Percentiles rank a stretch among this genome's conserved stretches.
phyloP scores from a whole-genome alignment of 2,888 invertebrate species.

The Sminthurinus aureus region DNA sequence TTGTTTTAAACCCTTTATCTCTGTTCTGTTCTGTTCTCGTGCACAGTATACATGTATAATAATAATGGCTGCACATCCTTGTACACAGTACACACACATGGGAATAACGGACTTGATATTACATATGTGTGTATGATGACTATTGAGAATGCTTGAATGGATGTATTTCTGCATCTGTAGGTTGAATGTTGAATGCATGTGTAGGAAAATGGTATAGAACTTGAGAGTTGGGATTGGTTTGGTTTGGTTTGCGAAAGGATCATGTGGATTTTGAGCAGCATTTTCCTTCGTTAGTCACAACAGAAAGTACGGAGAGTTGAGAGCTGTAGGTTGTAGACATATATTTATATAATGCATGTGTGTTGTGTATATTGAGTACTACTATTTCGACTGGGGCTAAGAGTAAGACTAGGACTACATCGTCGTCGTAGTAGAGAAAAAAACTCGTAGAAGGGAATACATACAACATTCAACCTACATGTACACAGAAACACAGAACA shows the following conservation, averaged over 20 bases:
- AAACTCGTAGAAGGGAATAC: not conserved
- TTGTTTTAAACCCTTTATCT: conserved; percentile 5
- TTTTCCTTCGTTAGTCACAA: not conserved
- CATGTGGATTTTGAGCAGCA: not conserved
- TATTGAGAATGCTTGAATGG: not conserved
- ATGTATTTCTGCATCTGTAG: not conserved
- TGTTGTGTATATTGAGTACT: too few relatives aligned
- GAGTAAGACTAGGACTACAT: too few relatives aligned
- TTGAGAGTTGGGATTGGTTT: not conserved
- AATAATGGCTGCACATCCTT: not conserved
- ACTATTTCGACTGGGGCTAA: too few relatives aligned
- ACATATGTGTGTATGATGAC: not conserved
- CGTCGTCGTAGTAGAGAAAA: too few relatives aligned
- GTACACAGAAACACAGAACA: not conserved
- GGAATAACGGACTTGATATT: not conserved
- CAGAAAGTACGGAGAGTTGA: not conserved
- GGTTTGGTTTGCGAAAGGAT: not conserved
- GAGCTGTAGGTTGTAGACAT: too few relatives aligned
- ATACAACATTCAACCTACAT: not conserved
- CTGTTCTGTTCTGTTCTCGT: not conserved
- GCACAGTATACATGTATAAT: not conserved
- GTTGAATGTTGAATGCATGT: not conserved
- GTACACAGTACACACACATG: not conserved
- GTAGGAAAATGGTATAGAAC: not conserved
- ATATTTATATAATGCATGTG: too few relatives aligned